Evolutionary conservation across 1,140 invertebrate species (phyloP).

Genomic region (Drosophila persimilis): DNA sequence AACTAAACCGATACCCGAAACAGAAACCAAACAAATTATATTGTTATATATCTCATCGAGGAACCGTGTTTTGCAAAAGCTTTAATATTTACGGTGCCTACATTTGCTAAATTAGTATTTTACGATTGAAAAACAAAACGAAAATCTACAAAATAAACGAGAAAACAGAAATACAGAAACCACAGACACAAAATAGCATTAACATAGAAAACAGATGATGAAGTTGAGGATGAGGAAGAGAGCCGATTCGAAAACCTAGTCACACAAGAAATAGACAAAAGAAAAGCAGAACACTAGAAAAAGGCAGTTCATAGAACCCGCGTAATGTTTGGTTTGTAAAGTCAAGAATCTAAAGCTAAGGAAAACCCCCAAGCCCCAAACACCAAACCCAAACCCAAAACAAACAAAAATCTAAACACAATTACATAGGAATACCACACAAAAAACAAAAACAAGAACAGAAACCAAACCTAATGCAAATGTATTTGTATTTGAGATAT

Average conservation of each 20-base stretch:
- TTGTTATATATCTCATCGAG: conserved; percentile 77
- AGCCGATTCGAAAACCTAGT: no score
- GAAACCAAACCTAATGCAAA: conserved; percentile 26
- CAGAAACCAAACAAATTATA: conserved; percentile 49
- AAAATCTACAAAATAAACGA: conserved; percentile 7
- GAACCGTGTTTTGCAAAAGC: conserved; percentile 83
- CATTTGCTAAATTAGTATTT: conserved; percentile 83
- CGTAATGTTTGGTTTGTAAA: no score
- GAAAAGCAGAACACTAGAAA: conserved; percentile 6
- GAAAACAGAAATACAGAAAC: conserved; percentile 14
- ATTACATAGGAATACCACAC: background rate
- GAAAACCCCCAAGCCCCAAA: conserved; percentile 12
- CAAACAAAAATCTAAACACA: conserved; percentile 6
- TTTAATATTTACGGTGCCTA: conserved; percentile 83
- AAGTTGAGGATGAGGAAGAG: no score
- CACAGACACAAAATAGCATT: conserved; percentile 29
- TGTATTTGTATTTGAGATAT: conserved; percentile 72
- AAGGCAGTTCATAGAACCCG: conserved; percentile 3
- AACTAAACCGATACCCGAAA: conserved; percentile 7
- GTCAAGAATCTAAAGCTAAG: conserved; percentile 12
- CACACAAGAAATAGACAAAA: background rate
- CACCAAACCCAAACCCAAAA: conserved; percentile 15
- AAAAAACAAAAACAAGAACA: conserved; percentile 26
- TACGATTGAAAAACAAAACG: conserved; percentile 60
- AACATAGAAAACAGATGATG: background rate